Conservation (phyloP, 2,888 invertebrate species). For the Crepidodera aurea region DNA sequence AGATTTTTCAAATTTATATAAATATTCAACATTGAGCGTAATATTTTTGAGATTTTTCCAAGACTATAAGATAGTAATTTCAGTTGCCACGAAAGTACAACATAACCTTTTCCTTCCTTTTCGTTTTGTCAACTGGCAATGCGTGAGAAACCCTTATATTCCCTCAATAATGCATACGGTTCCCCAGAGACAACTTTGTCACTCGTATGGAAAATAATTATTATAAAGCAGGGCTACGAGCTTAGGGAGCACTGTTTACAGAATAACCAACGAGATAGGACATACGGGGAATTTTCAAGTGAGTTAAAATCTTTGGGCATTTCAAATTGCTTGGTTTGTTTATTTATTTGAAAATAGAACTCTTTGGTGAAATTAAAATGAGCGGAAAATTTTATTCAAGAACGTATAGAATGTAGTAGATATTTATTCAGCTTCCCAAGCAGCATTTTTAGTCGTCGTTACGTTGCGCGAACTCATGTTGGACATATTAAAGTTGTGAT, state of each 20-base stretch:
- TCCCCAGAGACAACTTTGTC: slow-evolving; percentile 26
- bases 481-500: no score
- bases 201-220: slow-evolving; percentile 29
- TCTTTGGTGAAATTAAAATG: neutral
- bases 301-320: slow-evolving; percentile 1
- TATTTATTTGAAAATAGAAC: neutral
- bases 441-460: no score
- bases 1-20: no score
- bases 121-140: slow-evolving; percentile 48
- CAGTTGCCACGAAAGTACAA: neutral
- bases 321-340: neutral
- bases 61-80: no score
- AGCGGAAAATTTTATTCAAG: neutral
- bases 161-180: slow-evolving; percentile 40
- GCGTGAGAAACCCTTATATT: slow-evolving; percentile 32
- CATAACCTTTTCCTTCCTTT: slow-evolving; percentile 31
- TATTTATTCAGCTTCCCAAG: no score
- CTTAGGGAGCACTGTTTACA: slow-evolving; percentile 3
- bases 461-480: no score
- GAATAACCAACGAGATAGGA: slow-evolving; percentile 6
- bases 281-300: slow-evolving; percentile 6
- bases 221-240: slow-evolving; percentile 11
- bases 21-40: no score
- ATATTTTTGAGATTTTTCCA: no score
- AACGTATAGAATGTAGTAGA: no score